Evolutionary conservation across 2,113 vertebrate species (phyloP).

Genomic region (Epinephelus cyanopodus): DNA sequence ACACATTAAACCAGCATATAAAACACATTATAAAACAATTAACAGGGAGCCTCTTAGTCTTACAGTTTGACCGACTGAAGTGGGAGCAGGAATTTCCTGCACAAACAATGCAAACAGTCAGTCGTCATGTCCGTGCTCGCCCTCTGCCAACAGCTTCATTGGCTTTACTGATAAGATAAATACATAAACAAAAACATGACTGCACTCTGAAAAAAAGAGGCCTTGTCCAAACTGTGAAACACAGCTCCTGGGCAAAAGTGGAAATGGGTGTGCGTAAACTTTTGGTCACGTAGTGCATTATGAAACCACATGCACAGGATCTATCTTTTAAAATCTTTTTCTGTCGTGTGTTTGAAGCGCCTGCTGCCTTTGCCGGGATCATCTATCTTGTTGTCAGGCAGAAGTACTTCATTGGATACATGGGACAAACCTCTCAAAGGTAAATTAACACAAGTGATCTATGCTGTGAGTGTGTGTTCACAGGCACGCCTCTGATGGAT

Average conservation of each 20-base stretch:
- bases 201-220: neutral
- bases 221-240: neutral
- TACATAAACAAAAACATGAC: neutral
- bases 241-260: neutral
- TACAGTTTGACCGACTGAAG: neutral
- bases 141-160: neutral
- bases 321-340: neutral
- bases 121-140: neutral
- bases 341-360: constrained; percentile 78
- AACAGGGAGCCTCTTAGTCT: neutral
- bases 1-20: neutral
- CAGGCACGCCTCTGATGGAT: neutral
- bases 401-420: constrained; percentile 96
- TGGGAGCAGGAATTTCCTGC: neutral
- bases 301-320: neutral
- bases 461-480: neutral
- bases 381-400: constrained; percentile 94
- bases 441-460: constrained; percentile 59
- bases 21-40: neutral
- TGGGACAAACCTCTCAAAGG: constrained; percentile 95
- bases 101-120: neutral
- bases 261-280: neutral
- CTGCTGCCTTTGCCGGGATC: constrained; percentile 93
- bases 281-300: neutral
- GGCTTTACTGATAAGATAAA: neutral